Evolutionary conservation across 2,888 invertebrate species (phyloP).

Genomic region (Athalia circularis): DNA sequence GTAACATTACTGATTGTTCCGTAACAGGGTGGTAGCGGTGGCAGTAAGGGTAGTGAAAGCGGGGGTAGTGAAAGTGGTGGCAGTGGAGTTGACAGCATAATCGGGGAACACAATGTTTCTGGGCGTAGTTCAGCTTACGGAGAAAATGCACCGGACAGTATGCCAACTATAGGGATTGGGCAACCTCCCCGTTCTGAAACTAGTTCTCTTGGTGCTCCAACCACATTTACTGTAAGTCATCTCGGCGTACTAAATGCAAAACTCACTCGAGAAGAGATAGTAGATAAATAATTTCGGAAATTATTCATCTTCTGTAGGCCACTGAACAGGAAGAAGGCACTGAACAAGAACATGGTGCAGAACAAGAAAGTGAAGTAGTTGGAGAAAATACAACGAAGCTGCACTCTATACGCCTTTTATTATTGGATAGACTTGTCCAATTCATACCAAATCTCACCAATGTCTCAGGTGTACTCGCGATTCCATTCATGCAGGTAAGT

Average conservation of each 20-base stretch:
- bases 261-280: neutral
- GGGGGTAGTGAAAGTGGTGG: slow-evolving; percentile 93
- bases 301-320: slow-evolving; percentile 52
- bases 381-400: slow-evolving; percentile 76
- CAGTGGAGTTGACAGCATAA: slow-evolving; percentile 93
- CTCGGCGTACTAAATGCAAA: neutral
- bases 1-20: slow-evolving; percentile 5
- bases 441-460: slow-evolving; percentile 85
- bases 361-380: slow-evolving; percentile 70
- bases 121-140: slow-evolving; percentile 95
- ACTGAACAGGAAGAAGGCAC: slow-evolving; percentile 64
- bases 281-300: neutral
- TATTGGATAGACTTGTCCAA: slow-evolving; percentile 86
- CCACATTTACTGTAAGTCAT: slow-evolving; percentile 72
- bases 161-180: slow-evolving; percentile 64
- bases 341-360: slow-evolving; percentile 67
- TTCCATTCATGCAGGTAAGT: slow-evolving; percentile 92
- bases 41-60: slow-evolving; percentile 74
- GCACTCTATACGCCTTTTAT: slow-evolving; percentile 81
- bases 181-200: slow-evolving; percentile 78
- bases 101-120: slow-evolving; percentile 90
- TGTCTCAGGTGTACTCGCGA: slow-evolving; percentile 89
- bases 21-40: slow-evolving; percentile 73
- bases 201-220: slow-evolving; percentile 76
- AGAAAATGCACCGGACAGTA: slow-evolving; percentile 79